phyloP scores from a whole-genome alignment of 2,888 invertebrate species.

The Abrostola triplasia region DNA sequence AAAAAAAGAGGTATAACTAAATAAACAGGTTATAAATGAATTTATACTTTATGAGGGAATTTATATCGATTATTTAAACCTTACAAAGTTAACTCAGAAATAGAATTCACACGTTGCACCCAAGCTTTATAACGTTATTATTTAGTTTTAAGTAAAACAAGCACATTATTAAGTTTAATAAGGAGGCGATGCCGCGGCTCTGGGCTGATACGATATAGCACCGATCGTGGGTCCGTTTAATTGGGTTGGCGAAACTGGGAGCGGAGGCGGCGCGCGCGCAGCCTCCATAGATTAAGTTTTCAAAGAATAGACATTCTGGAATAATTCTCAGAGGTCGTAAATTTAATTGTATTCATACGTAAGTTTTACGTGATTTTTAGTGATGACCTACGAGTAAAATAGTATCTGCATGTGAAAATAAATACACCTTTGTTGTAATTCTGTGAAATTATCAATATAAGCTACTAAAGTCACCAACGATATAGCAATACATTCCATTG shows the following conservation, averaged over 20 bases:
- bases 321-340: neutral
- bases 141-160: slow-evolving; percentile 28
- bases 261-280: slow-evolving; percentile 55
- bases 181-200: slow-evolving; percentile 46
- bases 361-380: no score
- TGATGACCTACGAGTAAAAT: no score
- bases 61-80: neutral
- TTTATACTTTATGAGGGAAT: no score
- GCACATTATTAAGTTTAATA: slow-evolving; percentile 52
- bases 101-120: slow-evolving; percentile 28
- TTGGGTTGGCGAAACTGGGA: slow-evolving; percentile 73
- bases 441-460: no score
- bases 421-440: no score
- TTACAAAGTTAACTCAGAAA: neutral
- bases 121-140: slow-evolving; percentile 19
- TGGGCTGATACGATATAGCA: slow-evolving; percentile 75
- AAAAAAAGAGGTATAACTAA: no score
- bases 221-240: slow-evolving; percentile 70
- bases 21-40: no score
- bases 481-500: no score
- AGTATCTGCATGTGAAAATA: no score
- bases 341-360: no score
- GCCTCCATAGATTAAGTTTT: slow-evolving; percentile 49
- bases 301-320: neutral
- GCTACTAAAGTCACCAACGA: no score